A percentile compares a stretch with the other conserved stretches of the same genome.
These are phyloP conservation scores for Virgularia gustaviana DNA, from an alignment of 92 coral and sea anemone species.

Conservation along the genomic window DNA sequence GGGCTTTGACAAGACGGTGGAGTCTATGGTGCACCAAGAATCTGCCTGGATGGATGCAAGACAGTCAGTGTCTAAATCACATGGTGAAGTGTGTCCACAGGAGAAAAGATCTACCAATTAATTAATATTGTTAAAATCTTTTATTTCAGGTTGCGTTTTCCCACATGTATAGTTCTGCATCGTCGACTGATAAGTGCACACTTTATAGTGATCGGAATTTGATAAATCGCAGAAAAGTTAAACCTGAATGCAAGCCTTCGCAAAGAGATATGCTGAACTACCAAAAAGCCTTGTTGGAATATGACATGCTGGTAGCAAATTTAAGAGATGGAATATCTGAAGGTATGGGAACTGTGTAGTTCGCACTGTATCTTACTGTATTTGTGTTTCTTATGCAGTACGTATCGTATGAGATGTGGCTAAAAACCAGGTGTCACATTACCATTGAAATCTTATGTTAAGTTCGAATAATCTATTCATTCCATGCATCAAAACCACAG, in stretches of 20 bases:
- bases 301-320: slow-evolving; percentile 5
- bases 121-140: neutral
- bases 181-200: slow-evolving; percentile 73
- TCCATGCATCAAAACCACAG: no score
- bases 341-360: no score
- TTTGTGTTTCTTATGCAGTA: no score
- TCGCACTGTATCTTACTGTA: no score
- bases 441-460: no score
- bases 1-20: neutral
- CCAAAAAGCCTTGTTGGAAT: slow-evolving; percentile 7
- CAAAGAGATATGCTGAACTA: slow-evolving; percentile 14
- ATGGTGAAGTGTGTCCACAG: no score
- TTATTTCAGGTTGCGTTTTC: slow-evolving; percentile 55
- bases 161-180: slow-evolving; percentile 55
- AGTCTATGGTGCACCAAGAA: neutral
- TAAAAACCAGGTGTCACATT: no score
- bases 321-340: neutral
- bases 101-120: no score
- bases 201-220: slow-evolving; percentile 65
- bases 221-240: slow-evolving; percentile 64
- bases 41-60: slow-evolving; percentile 1
- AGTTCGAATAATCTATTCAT: no score
- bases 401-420: no score
- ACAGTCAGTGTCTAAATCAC: neutral
- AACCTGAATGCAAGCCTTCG: slow-evolving; percentile 58